phyloP scores from a whole-genome alignment of 2,888 invertebrate species.

The Drosophila borealis region DNA sequence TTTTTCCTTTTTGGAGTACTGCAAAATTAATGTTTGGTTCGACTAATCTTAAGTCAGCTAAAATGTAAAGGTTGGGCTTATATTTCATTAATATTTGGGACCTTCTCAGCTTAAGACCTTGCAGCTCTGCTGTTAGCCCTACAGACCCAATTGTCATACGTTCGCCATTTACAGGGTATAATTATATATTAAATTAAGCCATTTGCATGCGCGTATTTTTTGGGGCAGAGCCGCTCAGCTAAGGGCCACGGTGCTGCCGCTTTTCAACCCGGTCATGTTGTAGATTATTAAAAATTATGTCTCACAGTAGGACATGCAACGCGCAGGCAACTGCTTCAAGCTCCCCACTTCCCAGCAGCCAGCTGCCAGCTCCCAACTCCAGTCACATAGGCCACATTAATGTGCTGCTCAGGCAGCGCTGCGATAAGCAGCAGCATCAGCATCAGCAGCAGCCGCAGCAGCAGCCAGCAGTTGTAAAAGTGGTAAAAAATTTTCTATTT shows the following conservation, averaged over 20 bases:
- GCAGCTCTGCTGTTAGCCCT: too few relatives aligned
- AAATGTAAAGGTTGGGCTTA: too few relatives aligned
- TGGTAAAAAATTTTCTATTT: constrained; percentile 50
- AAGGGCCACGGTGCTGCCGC: constrained; percentile 36
- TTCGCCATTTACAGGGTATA: constrained; percentile 52
- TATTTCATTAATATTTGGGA: too few relatives aligned
- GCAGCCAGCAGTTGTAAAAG: constrained; percentile 69
- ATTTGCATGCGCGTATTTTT: constrained; percentile 73
- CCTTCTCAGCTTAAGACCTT: too few relatives aligned
- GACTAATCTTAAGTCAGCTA: too few relatives aligned
- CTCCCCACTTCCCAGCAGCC: neutral
- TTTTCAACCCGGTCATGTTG: constrained; percentile 65
- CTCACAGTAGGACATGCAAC: constrained; percentile 76
- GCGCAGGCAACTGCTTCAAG: constrained; percentile 20
- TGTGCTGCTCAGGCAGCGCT: constrained; percentile 58
- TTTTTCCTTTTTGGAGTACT: too few relatives aligned
- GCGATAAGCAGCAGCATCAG: constrained; percentile 65
- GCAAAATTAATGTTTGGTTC: too few relatives aligned
- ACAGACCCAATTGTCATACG: neutral
- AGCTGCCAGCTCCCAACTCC: constrained; percentile 12
- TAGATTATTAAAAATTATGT: constrained; percentile 78
- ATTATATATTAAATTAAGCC: constrained; percentile 77
- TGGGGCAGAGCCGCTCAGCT: constrained; percentile 28
- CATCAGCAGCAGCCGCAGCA: constrained; percentile 33
- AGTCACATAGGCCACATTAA: constrained; percentile 77